Evolutionary conservation across 2,888 invertebrate species (phyloP).

Genomic region (Drosophila robusta): DNA sequence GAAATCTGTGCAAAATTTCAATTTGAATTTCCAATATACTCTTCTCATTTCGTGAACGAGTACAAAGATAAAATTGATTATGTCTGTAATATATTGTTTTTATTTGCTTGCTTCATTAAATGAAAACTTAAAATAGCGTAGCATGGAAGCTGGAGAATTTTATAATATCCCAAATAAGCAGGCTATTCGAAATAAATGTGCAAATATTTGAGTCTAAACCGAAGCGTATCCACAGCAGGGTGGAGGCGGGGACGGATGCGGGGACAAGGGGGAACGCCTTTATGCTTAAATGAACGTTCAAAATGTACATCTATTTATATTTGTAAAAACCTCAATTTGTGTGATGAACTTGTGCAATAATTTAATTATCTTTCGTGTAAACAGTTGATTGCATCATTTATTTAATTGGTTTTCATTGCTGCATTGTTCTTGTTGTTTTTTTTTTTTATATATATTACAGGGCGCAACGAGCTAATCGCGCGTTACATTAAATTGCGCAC

Average conservation of each 20-base stretch:
- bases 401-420: slow-evolving; percentile 10
- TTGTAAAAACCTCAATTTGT: not conserved
- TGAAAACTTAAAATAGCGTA: too few relatives aligned
- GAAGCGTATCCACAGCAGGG: not conserved
- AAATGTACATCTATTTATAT: not conserved
- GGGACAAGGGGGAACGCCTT: not conserved
- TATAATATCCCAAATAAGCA: not conserved
- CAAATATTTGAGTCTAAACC: not conserved
- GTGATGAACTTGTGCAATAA: not conserved
- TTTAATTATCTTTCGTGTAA: slow-evolving; percentile 8
- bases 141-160: not conserved
- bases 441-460: slow-evolving; percentile 87
- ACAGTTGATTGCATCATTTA: slow-evolving; percentile 23
- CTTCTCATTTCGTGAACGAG: too few relatives aligned
- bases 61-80: too few relatives aligned
- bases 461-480: slow-evolving; percentile 99
- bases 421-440: slow-evolving; percentile 82
- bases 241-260: not conserved
- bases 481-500: slow-evolving; percentile 99
- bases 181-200: not conserved
- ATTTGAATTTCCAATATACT: too few relatives aligned
- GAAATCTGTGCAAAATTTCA: too few relatives aligned
- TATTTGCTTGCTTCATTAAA: too few relatives aligned
- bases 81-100: too few relatives aligned
- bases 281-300: not conserved